Evolutionary conservation across 2,888 invertebrate species (phyloP).

Genomic region (Myopa testacea): DNA sequence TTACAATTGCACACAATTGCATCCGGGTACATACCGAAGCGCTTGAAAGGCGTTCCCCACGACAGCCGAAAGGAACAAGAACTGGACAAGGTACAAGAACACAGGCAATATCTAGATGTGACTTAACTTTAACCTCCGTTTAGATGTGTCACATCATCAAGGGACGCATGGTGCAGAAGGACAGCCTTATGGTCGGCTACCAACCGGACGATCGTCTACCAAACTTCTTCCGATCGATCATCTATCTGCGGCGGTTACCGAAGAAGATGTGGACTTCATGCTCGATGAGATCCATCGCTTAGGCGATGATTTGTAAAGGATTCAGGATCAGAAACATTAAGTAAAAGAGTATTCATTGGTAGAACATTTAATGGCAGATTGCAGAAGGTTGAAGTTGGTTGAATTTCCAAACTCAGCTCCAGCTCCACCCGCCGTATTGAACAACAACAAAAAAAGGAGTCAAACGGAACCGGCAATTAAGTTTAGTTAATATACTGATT

Average conservation of each 20-base stretch:
- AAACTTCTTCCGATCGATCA: conserved; percentile 99
- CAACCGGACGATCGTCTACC: conserved; percentile 97
- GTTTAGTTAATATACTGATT: no score
- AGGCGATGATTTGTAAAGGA: conserved; percentile 80
- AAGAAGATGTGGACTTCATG: conserved; percentile 94
- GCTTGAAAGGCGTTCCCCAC: conserved; percentile 82
- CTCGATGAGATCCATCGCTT: conserved; percentile 94
- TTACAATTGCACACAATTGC: no score
- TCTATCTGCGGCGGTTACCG: conserved; percentile 93
- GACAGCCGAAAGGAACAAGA: conserved; percentile 80
- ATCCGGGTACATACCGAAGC: conserved; percentile 98
- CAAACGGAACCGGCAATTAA: neutral
- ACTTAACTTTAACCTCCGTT: conserved; percentile 41
- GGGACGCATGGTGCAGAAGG: conserved; percentile 97
- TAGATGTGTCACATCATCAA: conserved; percentile 96
- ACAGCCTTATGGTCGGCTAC: conserved; percentile 98
- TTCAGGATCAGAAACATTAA: neutral
- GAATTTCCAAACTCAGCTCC: no score
- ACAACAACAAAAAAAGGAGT: conserved; percentile 14
- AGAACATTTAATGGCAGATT: no score
- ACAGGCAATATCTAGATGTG: neutral
- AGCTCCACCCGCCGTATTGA: neutral
- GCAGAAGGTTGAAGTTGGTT: no score
- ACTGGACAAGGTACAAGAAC: conserved; percentile 78
- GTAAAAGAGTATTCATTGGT: no score